phyloP scores from a whole-genome alignment of 2,888 invertebrate species.

The Sycophila texana region DNA sequence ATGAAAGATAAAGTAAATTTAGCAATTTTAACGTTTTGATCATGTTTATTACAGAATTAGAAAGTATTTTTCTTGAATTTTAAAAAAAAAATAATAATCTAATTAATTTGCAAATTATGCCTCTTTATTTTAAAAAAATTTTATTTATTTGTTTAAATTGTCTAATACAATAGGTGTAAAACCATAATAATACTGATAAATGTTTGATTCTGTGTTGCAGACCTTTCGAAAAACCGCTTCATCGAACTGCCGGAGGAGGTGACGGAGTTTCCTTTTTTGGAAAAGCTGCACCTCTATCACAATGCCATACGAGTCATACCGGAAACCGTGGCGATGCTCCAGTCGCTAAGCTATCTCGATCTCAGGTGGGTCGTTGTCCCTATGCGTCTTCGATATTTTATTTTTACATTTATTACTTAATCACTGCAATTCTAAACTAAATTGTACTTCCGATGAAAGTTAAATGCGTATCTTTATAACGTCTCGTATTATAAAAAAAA shows the following conservation, averaged over 20 bases:
- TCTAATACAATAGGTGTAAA: too few species aligned
- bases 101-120: too few species aligned
- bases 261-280: constrained; percentile 90
- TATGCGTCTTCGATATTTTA: background rate
- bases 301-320: constrained; percentile 93
- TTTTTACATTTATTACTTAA: too few species aligned
- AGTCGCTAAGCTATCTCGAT: constrained; percentile 92
- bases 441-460: too few species aligned
- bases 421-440: too few species aligned
- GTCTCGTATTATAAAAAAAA: too few species aligned
- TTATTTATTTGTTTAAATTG: too few species aligned
- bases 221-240: constrained; percentile 91
- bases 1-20: too few species aligned
- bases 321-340: constrained; percentile 87
- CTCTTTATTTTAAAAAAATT: too few species aligned
- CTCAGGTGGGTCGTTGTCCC: constrained; percentile 80
- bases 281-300: constrained; percentile 92
- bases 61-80: background rate
- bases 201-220: constrained; percentile 77
- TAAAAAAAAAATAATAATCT: too few species aligned
- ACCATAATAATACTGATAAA: background rate
- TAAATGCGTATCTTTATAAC: too few species aligned
- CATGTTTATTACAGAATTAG: background rate
- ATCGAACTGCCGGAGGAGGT: constrained; percentile 93
- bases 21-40: too few species aligned